These are phyloP conservation scores for Allophyes oxyacanthae DNA, from an alignment of 2,888 invertebrate genomes.

Conservation along the genomic window DNA sequence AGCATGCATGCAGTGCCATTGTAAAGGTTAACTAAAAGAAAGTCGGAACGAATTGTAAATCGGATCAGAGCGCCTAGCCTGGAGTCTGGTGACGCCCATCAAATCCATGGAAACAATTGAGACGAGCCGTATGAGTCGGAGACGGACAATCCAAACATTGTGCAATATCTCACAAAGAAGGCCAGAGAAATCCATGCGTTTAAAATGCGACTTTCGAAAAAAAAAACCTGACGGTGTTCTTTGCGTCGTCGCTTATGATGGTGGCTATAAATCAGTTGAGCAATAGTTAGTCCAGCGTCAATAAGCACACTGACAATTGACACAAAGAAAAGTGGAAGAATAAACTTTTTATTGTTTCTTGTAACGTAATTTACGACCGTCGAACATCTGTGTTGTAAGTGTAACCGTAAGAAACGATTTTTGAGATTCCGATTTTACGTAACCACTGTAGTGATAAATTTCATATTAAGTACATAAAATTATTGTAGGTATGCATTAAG, in stretches of 20 bases:
- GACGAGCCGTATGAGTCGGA: conserved; percentile 72
- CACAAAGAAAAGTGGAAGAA: conserved; percentile 56
- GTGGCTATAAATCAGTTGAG: conserved; percentile 81
- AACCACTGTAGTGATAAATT: conserved; percentile 1
- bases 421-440: conserved; percentile 30
- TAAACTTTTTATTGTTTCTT: conserved; percentile 58
- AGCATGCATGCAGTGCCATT: conserved; percentile 64
- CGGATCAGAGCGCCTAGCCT: conserved; percentile 76
- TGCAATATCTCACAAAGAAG: conserved; percentile 84
- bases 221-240: conserved; percentile 68
- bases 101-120: conserved; percentile 82
- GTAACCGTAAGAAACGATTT: conserved; percentile 38
- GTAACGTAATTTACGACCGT: conserved; percentile 61
- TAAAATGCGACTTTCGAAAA: conserved; percentile 79
- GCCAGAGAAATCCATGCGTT: conserved; percentile 81
- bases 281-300: conserved; percentile 69
- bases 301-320: conserved; percentile 66
- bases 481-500: too few relatives aligned
- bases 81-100: conserved; percentile 77
- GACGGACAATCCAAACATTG: conserved; percentile 77
- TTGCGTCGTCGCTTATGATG: conserved; percentile 65
- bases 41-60: conserved; percentile 86
- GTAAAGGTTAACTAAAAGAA: conserved; percentile 75
- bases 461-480: neutral
- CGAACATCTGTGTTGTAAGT: conserved; percentile 60